phyloP scores from a whole-genome alignment of 2,113 vertebrate species.

The Paramormyrops kingsleyae region DNA sequence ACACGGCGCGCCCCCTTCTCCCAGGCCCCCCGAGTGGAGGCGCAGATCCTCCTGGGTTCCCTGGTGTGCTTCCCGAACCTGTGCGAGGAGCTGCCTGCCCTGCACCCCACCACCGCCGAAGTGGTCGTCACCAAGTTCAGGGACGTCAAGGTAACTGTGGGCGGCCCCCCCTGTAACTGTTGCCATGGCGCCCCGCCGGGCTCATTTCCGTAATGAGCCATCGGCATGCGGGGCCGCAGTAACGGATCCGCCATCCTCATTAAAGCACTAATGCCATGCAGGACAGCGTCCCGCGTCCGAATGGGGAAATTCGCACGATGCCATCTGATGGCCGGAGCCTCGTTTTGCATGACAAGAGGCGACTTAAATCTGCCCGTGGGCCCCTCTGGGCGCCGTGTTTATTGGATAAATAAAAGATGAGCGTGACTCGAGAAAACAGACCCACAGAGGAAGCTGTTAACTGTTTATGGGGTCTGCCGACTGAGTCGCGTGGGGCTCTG shows the following conservation, averaged over 20 bases:
- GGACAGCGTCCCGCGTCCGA: slow-evolving; percentile 34
- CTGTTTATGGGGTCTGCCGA: not conserved
- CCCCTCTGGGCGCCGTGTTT: not conserved
- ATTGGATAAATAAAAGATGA: slow-evolving; percentile 23
- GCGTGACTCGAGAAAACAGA: not conserved
- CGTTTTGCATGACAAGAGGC: slow-evolving; percentile 53
- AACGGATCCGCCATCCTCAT: slow-evolving; percentile 47
- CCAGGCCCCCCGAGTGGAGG: slow-evolving; percentile 93
- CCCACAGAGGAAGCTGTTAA: slow-evolving; percentile 1
- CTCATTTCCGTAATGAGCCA: slow-evolving; percentile 52
- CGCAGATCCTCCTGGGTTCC: slow-evolving; percentile 92
- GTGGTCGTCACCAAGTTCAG: slow-evolving; percentile 86
- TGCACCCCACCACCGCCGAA: slow-evolving; percentile 85
- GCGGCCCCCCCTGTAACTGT: not conserved
- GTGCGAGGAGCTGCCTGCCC: slow-evolving; percentile 85
- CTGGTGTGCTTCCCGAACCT: slow-evolving; percentile 95
- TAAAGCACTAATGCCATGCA: slow-evolving; percentile 58
- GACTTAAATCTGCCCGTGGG: slow-evolving; percentile 40
- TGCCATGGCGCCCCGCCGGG: slow-evolving; percentile 22
- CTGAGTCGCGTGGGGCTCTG: no score
- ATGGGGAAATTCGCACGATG: slow-evolving; percentile 34
- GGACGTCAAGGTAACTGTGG: slow-evolving; percentile 68
- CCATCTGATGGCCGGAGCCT: slow-evolving; percentile 41
- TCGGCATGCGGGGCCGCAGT: slow-evolving; percentile 48
- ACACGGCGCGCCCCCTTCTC: not conserved